These are phyloP conservation scores for Athene noctua DNA, from an alignment of 2,113 vertebrate genomes.

Conservation along the genomic window DNA sequence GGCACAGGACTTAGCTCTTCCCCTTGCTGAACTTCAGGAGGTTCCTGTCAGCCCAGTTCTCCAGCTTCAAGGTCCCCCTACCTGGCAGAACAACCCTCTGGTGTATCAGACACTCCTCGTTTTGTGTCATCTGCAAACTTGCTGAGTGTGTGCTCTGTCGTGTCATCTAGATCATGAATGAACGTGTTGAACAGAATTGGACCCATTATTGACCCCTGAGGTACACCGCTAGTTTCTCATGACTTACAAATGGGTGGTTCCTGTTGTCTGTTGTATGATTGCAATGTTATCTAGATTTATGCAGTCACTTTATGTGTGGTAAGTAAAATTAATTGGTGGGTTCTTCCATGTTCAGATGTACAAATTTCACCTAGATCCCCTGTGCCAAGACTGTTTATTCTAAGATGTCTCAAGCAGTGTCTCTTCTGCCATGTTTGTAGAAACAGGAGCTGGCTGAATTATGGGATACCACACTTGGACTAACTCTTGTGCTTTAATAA, in stretches of 20 bases:
- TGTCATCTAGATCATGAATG: neutral
- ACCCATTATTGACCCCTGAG: neutral
- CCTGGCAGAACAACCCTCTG: neutral
- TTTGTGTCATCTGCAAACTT: neutral
- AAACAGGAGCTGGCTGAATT: neutral
- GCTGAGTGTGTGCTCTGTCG: too few species aligned
- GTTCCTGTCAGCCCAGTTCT: neutral
- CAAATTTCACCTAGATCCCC: neutral
- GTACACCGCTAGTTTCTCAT: fast-evolving
- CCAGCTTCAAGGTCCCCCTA: neutral
- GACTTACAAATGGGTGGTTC: neutral
- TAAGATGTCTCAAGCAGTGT: neutral
- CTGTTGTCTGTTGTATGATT: neutral
- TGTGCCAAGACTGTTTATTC: neutral
- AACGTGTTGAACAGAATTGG: neutral
- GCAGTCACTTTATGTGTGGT: neutral
- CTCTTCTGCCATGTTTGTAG: neutral
- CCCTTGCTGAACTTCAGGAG: neutral
- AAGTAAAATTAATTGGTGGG: neutral
- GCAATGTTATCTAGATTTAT: neutral
- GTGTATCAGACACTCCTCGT: neutral
- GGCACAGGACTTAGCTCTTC: neutral
- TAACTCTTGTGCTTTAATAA: neutral
- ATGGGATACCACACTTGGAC: neutral
- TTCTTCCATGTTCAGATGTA: neutral